Evolutionary conservation across 2,888 invertebrate genomes (phyloP).

Genomic region (Acanthacorydalis orientalis): DNA sequence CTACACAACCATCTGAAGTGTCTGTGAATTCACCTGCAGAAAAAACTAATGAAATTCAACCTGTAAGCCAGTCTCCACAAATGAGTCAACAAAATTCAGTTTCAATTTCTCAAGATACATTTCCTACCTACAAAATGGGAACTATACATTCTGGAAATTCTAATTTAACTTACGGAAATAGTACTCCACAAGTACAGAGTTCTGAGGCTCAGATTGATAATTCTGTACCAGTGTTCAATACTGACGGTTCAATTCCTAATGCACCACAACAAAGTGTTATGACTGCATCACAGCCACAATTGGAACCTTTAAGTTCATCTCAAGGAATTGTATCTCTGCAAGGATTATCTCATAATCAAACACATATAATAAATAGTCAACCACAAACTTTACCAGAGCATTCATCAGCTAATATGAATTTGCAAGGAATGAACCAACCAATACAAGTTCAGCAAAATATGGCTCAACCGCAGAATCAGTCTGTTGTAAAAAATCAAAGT

Average conservation of each 20-base stretch:
- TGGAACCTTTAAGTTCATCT: no score
- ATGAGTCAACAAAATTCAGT: not conserved
- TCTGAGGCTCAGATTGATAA: conserved; percentile 3
- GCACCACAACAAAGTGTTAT: not conserved
- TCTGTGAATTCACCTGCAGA: not conserved
- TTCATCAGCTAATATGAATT: conserved; percentile 11
- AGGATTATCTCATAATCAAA: not conserved
- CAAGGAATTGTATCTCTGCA: no score
- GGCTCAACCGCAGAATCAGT: conserved; percentile 7
- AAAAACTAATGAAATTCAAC: not conserved
- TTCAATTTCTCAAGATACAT: not conserved
- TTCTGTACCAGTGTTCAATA: conserved; percentile 6
- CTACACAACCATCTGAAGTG: not conserved
- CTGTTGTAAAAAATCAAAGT: not conserved
- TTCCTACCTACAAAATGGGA: not conserved
- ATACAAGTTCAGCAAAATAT: conserved; percentile 8
- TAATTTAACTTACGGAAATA: no score
- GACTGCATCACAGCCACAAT: not conserved
- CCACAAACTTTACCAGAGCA: not conserved
- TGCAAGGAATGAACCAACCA: conserved; percentile 10
- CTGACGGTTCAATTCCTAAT: conserved; percentile 5
- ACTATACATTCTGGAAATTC: not conserved
- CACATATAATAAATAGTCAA: not conserved
- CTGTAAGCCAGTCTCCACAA: not conserved
- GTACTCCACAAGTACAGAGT: not conserved